Base-by-base conservation (phyloP, 1,140 invertebrate species). In the Calycopis cecrops region DNA sequence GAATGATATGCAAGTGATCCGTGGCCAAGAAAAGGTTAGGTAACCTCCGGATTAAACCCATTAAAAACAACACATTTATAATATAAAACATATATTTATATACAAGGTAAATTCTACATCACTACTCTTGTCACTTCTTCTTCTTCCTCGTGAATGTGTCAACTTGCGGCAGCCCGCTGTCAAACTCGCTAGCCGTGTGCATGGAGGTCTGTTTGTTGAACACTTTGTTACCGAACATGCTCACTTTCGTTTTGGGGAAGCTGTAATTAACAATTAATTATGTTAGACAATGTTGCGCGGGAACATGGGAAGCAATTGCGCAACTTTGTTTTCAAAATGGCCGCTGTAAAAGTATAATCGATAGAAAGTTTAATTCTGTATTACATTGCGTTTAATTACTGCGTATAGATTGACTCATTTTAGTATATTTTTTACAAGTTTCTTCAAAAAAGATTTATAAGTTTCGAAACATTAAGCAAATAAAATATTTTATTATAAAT, bases 141-240 rank as follows among this genome's bases (percentile, higher is more conserved):
- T 63, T 68, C 53, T 74, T 73, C 42, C 47, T 78, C n/a, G 73
- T 69, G 37, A 73, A 77, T 9, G 66, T 76, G 54, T 85, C 78
- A 0, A 80, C 55, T 0, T 82, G 76, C 3, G 81, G 79, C 57
- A 88, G 49, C 0, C 87, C 87, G 61, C 85, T 88, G 64, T 88
- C 85, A 59, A 79, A 88, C 61, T 88, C 87, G 54, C 85, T 86
- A 4, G 86, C 78, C 8, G 86, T 84, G 55, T 87, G 83, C 80
- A 86, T 88, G 1, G 81, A 84, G 52, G 79, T 87, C 55, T 88
- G 85, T 50, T 82, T 85, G 51, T 85, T 81, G 16, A 76, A 59
- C 3, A 84, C 57, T 60, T 67, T 76, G 12, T 63, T 66, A 12
- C 70, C 71, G 21, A 76, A 74, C 6, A 67, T 62, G 11, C 72